Evolutionary conservation across 2,888 invertebrate species (phyloP).

Genomic region (Aleiodes testaceus): DNA sequence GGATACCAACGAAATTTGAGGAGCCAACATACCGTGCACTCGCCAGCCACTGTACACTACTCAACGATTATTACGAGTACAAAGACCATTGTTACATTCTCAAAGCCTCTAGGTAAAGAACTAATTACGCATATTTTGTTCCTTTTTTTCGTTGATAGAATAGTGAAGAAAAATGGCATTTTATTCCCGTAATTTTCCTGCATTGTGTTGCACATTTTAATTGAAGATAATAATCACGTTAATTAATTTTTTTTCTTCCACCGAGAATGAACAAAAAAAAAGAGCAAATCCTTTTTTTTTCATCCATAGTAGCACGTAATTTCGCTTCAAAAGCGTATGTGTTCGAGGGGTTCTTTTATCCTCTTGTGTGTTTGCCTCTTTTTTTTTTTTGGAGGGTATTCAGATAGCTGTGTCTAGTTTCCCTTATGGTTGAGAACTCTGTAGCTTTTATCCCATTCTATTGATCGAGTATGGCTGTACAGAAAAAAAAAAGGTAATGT

Average conservation of each 20-base stretch:
- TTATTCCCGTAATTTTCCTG: neutral
- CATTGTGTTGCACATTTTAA: neutral
- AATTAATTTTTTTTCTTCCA: too few relatives aligned
- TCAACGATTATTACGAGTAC: constrained; percentile 62
- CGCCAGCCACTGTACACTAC: constrained; percentile 55
- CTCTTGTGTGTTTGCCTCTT: too few relatives aligned
- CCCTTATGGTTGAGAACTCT: too few relatives aligned
- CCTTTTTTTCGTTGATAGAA: neutral
- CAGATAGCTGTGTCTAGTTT: too few relatives aligned
- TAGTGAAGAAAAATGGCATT: neutral
- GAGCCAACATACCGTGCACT: constrained; percentile 60
- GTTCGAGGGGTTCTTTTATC: too few relatives aligned
- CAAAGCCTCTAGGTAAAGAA: constrained; percentile 62
- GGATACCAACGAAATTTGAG: constrained; percentile 62
- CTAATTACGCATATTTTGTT: constrained; percentile 17
- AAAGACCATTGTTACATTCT: constrained; percentile 61
- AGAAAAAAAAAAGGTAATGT: neutral
- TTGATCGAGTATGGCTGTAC: neutral
- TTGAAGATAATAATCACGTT: too few relatives aligned
- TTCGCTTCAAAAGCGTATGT: too few relatives aligned
- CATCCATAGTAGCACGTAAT: too few relatives aligned
- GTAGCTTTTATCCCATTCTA: too few relatives aligned
- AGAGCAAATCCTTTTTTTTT: too few relatives aligned
- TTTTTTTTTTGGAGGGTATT: too few relatives aligned
- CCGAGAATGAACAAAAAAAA: too few relatives aligned